Evolutionary conservation across 2,113 vertebrate species (phyloP).

Genomic region (human): GRCh38 chr5:36924001-36924500

Average conservation of each 20-base stretch:
- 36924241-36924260: background rate
- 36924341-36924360: conserved; percentile 1
- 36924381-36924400: background rate
- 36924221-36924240: conserved; percentile 30
- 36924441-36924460: background rate
- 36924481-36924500: conserved; percentile 20
- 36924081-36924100: conserved; percentile 1
- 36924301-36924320: background rate
- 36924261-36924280: background rate
- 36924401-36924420: background rate
- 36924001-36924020: conserved; percentile 15
- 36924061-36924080: conserved; percentile 15
- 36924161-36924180: background rate
- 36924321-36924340: background rate
- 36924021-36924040: conserved; percentile 11
- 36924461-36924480: conserved; percentile 34
- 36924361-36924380: conserved; percentile 22
- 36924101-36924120: background rate
- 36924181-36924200: background rate
- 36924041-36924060: conserved; percentile 11
- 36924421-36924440: conserved; percentile 1
- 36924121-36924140: background rate
- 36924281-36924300: background rate
- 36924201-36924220: background rate
- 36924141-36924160: conserved; percentile 7